Conservation (phyloP, 37 sponge, comb jelly and placozoan genomes). For the Lycopodina hypogea region DNA sequence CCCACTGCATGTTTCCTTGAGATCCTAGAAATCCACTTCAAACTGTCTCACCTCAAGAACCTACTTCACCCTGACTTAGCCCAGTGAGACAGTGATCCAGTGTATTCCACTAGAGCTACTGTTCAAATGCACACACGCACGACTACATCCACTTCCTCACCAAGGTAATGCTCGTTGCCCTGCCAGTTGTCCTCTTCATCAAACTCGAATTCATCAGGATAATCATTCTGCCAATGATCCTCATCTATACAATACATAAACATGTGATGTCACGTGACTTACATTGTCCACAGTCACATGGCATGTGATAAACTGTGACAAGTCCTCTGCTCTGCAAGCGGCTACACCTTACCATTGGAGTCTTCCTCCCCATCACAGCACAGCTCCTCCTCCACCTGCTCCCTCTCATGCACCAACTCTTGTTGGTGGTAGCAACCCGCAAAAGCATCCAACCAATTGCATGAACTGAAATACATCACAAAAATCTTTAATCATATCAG, state of each 20-base stretch:
- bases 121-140: no score
- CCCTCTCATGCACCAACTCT: conserved; percentile 58
- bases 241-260: conserved; percentile 43
- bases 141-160: no score
- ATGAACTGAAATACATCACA: background rate
- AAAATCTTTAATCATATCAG: background rate
- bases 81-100: no score
- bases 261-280: background rate
- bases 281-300: background rate
- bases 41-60: no score
- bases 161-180: no score
- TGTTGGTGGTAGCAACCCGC: background rate
- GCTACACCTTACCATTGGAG: conserved; percentile 61
- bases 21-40: no score
- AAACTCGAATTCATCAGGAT: conserved; percentile 71
- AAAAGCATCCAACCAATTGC: conserved; percentile 48
- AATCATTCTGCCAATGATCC: conserved; percentile 77
- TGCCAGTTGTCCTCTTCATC: background rate
- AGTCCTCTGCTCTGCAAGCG: no score
- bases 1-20: no score
- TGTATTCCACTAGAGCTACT: no score
- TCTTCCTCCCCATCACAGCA: conserved; percentile 76
- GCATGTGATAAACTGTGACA: no score
- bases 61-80: no score
- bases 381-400: conserved; percentile 46